These are phyloP conservation scores for Anadara kagoshimensis DNA, from an alignment of 1,140 invertebrate species.

Conservation along the genomic window DNA sequence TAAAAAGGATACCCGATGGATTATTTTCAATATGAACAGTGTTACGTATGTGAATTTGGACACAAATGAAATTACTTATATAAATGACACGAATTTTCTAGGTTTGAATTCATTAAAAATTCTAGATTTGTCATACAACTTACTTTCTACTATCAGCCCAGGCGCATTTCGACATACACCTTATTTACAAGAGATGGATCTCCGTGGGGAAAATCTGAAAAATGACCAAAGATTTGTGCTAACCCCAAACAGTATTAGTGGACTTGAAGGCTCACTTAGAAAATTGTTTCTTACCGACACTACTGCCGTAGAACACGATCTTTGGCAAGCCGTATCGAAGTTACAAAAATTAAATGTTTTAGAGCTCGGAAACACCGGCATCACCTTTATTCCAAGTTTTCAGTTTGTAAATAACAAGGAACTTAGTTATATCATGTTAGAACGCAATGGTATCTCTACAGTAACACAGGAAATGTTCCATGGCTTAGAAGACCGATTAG, in stretches of 20 bases:
- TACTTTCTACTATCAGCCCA: constrained; percentile 7
- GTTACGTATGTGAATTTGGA: constrained; percentile 30
- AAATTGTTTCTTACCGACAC: constrained; percentile 34
- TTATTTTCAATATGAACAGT: constrained; percentile 38
- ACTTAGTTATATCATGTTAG: constrained; percentile 30
- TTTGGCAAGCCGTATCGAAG: constrained; percentile 26
- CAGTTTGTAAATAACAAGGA: constrained; percentile 30
- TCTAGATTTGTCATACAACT: constrained; percentile 36
- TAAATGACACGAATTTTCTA: constrained; percentile 23
- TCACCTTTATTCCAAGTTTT: constrained; percentile 33
- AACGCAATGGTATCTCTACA: constrained; percentile 24
- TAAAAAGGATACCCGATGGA: constrained; percentile 28
- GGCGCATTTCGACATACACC: constrained; percentile 26
- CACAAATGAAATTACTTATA: constrained; percentile 22
- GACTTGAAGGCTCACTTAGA: constrained; percentile 22
- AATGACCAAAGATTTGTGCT: constrained; percentile 8
- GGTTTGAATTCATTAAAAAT: constrained; percentile 30
- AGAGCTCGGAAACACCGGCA: constrained; percentile 28
- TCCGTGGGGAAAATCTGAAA: constrained; percentile 25
- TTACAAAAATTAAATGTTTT: constrained; percentile 23
- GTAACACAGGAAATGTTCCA: constrained; percentile 24
- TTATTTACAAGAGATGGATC: constrained; percentile 22
- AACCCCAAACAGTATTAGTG: constrained; percentile 16
- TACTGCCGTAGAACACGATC: constrained; percentile 6
- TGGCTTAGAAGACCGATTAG: constrained; percentile 22